A percentile compares a stretch with the other conserved stretches of the same genome.
Evolutionary conservation across 2,797 vertebrate species (phyloP).

Genomic region (Cynopterus sphinx): DNA sequence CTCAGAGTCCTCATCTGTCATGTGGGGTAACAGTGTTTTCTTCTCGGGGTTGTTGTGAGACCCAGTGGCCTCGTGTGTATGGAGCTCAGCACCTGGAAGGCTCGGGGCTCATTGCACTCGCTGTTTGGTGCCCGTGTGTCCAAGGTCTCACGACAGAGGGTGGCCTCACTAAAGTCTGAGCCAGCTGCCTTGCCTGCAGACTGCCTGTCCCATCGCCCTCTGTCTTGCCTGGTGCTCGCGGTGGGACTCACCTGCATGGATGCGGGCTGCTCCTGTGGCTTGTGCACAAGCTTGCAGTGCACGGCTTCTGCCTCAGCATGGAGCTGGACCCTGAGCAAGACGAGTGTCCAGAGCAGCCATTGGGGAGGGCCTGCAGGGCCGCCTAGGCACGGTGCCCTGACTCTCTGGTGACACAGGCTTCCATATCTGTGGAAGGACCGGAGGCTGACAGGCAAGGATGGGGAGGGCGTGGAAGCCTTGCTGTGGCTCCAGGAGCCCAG

Average conservation of each 20-base stretch:
- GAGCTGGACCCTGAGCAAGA: neutral
- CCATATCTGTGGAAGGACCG: neutral
- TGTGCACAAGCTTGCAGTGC: neutral
- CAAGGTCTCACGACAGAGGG: neutral
- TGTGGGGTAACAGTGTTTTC: neutral
- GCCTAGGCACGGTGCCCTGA: neutral
- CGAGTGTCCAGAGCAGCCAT: neutral
- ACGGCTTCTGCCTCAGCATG: rapidly evolving
- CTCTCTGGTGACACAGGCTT: neutral
- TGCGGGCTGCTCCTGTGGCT: neutral
- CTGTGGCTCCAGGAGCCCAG: neutral
- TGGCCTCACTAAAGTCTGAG: no score
- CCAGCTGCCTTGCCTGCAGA: neutral
- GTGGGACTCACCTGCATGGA: neutral
- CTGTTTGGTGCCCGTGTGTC: neutral
- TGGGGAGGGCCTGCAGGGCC: neutral
- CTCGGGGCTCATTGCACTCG: rapidly evolving
- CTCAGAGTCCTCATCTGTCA: neutral
- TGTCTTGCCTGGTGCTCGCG: neutral
- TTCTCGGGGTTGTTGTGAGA: neutral
- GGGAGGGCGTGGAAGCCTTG: neutral
- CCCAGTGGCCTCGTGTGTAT: neutral
- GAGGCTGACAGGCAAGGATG: neutral
- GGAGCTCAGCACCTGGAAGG: neutral
- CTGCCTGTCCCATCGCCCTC: rapidly evolving